phyloP scores from a whole-genome alignment of 2,888 invertebrate genomes.

The Arenicola marina region DNA sequence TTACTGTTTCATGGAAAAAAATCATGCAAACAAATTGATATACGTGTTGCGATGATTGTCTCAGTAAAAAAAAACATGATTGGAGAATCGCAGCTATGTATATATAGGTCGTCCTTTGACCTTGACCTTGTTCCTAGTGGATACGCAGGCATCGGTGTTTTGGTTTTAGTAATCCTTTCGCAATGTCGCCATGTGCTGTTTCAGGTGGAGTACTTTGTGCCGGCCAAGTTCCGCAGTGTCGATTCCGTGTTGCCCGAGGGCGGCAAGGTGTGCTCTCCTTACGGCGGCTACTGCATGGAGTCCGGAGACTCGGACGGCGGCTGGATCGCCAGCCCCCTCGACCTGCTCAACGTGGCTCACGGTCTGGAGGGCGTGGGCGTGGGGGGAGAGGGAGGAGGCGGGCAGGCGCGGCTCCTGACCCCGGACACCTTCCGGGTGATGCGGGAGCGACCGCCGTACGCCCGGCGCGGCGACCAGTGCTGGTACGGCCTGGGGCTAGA shows the following conservation, averaged over 20 bases:
- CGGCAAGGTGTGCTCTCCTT: constrained; percentile 41
- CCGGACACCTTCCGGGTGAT: constrained; percentile 30
- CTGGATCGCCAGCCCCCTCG: constrained; percentile 41
- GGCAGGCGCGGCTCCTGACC: constrained; percentile 3
- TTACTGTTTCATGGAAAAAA: too few relatives aligned
- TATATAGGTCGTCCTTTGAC: too few relatives aligned
- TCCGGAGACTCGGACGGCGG: constrained; percentile 49
- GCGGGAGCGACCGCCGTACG: constrained; percentile 39
- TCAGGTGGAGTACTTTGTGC: constrained; percentile 27
- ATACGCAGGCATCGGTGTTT: too few relatives aligned
- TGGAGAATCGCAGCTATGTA: too few relatives aligned
- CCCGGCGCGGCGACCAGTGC: constrained; percentile 33
- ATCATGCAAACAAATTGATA: too few relatives aligned
- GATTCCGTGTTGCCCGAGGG: constrained; percentile 24
- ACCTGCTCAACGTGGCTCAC: constrained; percentile 34
- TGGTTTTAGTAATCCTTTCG: too few relatives aligned
- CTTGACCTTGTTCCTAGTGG: too few relatives aligned
- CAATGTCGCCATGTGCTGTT: too few relatives aligned
- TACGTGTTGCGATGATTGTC: too few relatives aligned
- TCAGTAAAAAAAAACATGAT: too few relatives aligned
- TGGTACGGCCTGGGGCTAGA: constrained; percentile 51
- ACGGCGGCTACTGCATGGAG: constrained; percentile 48
- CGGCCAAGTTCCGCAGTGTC: constrained; percentile 11
- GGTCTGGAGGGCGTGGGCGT: constrained; percentile 13
- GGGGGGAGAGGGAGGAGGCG: too few relatives aligned